Conservation (phyloP, 92 coral and sea anemone genomes). For the Actinernus sp. region DNA sequence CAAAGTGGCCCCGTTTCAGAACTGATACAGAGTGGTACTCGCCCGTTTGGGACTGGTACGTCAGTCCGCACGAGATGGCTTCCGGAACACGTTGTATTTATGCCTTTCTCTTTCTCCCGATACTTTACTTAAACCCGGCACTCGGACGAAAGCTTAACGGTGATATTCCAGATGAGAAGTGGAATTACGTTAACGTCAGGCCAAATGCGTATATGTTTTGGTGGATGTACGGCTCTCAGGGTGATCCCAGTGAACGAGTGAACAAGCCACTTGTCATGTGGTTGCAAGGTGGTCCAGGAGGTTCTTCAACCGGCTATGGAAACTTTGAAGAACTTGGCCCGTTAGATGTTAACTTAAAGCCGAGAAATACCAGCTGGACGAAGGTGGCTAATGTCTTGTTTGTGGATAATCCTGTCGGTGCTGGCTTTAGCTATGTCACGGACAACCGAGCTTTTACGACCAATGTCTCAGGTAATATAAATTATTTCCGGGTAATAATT, state of each 20-base stretch:
- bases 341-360: slow-evolving; percentile 74
- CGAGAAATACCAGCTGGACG: slow-evolving; percentile 89
- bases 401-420: slow-evolving; percentile 96
- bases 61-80: too few relatives aligned
- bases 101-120: too few relatives aligned
- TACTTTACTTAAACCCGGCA: too few relatives aligned
- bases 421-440: slow-evolving; percentile 94
- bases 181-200: slow-evolving; percentile 90
- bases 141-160: too few relatives aligned
- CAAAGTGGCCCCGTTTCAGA: too few relatives aligned
- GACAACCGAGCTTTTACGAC: slow-evolving; percentile 85
- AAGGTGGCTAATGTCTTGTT: slow-evolving; percentile 88
- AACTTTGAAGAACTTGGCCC: slow-evolving; percentile 97
- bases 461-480: slow-evolving; percentile 74
- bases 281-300: slow-evolving; percentile 99
- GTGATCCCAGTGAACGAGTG: slow-evolving; percentile 48
- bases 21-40: too few relatives aligned
- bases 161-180: slow-evolving; percentile 89
- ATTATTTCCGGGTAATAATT: too few relatives aligned
- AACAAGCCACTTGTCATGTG: slow-evolving; percentile 88
- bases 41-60: too few relatives aligned
- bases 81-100: too few relatives aligned
- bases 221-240: slow-evolving; percentile 90
- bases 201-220: slow-evolving; percentile 91
- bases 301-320: slow-evolving; percentile 93